Base-by-base conservation (phyloP, 1,140 invertebrate species). In the Solenopsis fugax region DNA sequence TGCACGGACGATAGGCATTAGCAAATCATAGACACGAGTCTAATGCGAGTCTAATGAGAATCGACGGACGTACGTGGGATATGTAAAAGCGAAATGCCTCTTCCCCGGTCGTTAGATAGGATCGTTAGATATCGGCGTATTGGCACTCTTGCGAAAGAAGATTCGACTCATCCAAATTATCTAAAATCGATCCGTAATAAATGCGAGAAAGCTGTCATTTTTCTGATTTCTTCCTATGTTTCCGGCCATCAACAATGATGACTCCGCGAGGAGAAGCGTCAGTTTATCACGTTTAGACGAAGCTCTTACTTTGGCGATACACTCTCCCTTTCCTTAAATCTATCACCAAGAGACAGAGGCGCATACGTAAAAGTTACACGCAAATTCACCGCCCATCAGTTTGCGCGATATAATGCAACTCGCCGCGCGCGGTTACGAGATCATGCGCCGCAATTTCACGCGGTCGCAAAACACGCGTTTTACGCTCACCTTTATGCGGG, bases 321-420 rank as follows among this genome's bases (percentile, higher is more conserved):
- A 29, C 89, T 90, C 90, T 90, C 86, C 80, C 88, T 87, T 90
- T 90, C 65, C 60, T n/a, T n/a, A 41, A 85, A 41, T 41, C 73
- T 85, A 82, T 87, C 72, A 37, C 60, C 54, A 10, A 21, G n/a
- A 58, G 64, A 16, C n/a, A 56, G 24, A 60, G 58, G 24, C 52
- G 67, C 12, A 71, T 72, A 41, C 75, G 34, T 81, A 65, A 62
- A 86, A 80, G 76, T 69, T 24, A 54, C 58, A 84, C 88, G 64
- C 85, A 75, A 73, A 87, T 84, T 87, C 65, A 37, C 52, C 58
- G 65, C 13, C 65, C 65, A 72, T 29, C 71, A 10, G n/a, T 16
- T 12, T 13, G 34, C 34, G 34, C 72, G 29, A 75, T 54, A 41
- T 41, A 45, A 65, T 37, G 60, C 80, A 41, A 58, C 50, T 52